Base-by-base conservation (phyloP, 2,888 invertebrate species). In the Euzophera pinguis region DNA sequence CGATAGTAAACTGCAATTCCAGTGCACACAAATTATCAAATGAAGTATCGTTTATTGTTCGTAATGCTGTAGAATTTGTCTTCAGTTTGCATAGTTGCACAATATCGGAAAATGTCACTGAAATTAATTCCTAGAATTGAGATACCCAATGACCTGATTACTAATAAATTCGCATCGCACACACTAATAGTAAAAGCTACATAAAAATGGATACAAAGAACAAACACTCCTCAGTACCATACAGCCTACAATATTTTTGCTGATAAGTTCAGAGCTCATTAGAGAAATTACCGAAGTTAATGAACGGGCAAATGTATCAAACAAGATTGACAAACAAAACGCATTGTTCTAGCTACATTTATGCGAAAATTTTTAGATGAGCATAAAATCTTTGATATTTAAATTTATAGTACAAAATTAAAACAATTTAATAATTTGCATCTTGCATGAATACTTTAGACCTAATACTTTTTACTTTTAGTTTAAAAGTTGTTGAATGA, bases 141-240 rank as follows among this genome's bases (percentile, higher is more conserved):
- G 54, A 53, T 51, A 63, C 57, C 59, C 59, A 48, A 56, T 63
- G 67, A 64, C 64, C 69, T 55, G 64, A 55, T 62, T n/a, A n/a
- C n/a, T n/a, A 67, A 67, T 67, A 63, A 59, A 67, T 67, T 67
- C 57, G 56, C 59, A 60, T 48, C 14, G 32, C 43, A 43, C 14
- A 51, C 35, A 43, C 38, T 49, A 49, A 27, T 42, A n/a, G n/a
- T n/a, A n/a, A n/a, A n/a, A n/a, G n/a, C n/a, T n/a, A n/a, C n/a
- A n/a, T n/a, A n/a, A n/a, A n/a, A n/a, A n/a, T n/a, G n/a, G 13
- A 9, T 27, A 14, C 27, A 49, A 12, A 17, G 27, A 42, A 43
- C 38, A 49, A 43, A 37, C 16, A 32, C n/a, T 17, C 12, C 39
- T 8, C 5, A 13, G 35, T 6, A 5, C 0, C 10, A 43, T 37